Percentiles rank a stretch among this genome's conserved stretches.
Evolutionary conservation across 2,797 vertebrate species (phyloP).

Genomic region (Alcedo quadribrachys): DNA sequence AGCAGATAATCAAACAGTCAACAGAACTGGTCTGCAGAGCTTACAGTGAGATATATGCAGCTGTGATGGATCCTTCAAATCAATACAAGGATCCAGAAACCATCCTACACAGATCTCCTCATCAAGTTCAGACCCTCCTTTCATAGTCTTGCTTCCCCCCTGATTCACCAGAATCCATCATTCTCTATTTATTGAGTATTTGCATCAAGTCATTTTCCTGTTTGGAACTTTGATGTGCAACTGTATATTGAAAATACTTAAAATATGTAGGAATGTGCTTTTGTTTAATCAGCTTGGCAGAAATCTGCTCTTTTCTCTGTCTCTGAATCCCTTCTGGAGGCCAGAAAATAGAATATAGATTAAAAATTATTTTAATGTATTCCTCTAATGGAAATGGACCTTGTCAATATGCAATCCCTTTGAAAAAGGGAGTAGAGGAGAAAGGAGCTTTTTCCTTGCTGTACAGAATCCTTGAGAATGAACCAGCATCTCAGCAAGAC

Average conservation of each 20-base stretch:
- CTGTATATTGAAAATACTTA: background rate
- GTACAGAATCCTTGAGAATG: constrained; percentile 14
- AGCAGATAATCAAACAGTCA: constrained; percentile 94
- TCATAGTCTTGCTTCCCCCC: constrained; percentile 76
- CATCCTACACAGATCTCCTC: constrained; percentile 89
- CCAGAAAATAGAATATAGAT: constrained; percentile 58
- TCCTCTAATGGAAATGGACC: constrained; percentile 5
- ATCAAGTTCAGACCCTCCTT: constrained; percentile 92
- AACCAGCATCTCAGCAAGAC: background rate
- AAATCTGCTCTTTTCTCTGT: constrained; percentile 23
- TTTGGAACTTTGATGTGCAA: constrained; percentile 28
- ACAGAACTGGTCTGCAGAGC: constrained; percentile 94
- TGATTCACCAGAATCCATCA: background rate
- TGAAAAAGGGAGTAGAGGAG: constrained; percentile 26
- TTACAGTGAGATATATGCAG: constrained; percentile 89
- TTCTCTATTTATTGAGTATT: constrained; percentile 4
- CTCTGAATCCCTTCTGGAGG: constrained; percentile 23
- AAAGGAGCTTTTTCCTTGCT: constrained; percentile 43
- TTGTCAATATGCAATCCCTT: constrained; percentile 6
- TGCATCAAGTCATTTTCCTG: constrained; percentile 21
- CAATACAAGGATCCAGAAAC: constrained; percentile 88
- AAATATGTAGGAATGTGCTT: background rate
- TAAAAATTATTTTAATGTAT: constrained; percentile 50
- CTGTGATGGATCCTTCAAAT: constrained; percentile 85
- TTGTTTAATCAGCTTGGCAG: constrained; percentile 6